These are phyloP conservation scores for Spongilla lacustris DNA, from an alignment of 37 sponge, comb jelly and placozoan species.

Conservation along the genomic window DNA sequence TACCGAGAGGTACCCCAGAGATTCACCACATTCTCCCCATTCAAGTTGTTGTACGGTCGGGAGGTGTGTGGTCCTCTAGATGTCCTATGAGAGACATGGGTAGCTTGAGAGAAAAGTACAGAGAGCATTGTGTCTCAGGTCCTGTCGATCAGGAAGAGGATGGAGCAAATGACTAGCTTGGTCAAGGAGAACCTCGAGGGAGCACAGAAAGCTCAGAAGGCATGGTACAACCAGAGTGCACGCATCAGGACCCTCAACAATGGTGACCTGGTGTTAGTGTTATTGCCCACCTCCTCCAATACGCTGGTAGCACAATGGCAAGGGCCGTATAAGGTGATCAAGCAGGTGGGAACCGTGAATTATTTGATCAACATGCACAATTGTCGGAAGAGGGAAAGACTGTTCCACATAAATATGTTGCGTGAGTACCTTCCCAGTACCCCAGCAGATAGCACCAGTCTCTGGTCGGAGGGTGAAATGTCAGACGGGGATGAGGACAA, in stretches of 20 bases:
- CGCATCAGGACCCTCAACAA: background rate
- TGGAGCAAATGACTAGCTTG: background rate
- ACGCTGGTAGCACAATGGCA: background rate
- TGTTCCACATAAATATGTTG: too few relatives aligned
- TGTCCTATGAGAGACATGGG: conserved; percentile 1
- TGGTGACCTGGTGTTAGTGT: conserved; percentile 7
- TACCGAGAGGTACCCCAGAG: too few relatives aligned
- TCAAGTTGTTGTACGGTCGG: background rate
- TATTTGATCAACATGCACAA: too few relatives aligned
- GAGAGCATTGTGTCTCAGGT: conserved; percentile 7
- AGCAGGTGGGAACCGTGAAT: too few relatives aligned
- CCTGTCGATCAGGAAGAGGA: background rate
- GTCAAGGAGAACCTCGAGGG: background rate
- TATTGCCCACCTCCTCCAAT: background rate
- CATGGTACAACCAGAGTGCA: conserved; percentile 4
- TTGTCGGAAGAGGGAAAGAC: too few relatives aligned
- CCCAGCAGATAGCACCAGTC: too few relatives aligned
- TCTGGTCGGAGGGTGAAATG: too few relatives aligned
- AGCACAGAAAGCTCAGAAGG: conserved; percentile 7
- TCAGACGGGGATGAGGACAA: background rate
- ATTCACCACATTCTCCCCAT: conserved; percentile 11
- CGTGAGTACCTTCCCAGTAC: too few relatives aligned
- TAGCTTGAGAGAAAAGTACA: background rate
- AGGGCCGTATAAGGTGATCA: background rate
- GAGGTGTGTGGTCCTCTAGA: background rate